Percentiles rank a stretch among this genome's conserved stretches.
Evolutionary conservation across 2,797 vertebrate species (phyloP).

Genomic region (Corythornis leucogaster): DNA sequence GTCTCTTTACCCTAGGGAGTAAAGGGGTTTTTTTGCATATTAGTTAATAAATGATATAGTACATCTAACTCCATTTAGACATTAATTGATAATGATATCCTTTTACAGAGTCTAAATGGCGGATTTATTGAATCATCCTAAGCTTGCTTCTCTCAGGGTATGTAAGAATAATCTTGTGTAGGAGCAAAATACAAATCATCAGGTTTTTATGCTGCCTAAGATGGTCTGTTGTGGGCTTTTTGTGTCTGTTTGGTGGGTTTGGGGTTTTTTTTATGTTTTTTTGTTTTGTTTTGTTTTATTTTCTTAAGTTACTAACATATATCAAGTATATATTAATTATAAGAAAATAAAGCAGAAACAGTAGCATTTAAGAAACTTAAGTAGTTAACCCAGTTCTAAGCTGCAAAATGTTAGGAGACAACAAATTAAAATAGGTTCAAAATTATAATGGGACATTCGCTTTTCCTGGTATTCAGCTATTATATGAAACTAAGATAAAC

Average conservation of each 20-base stretch:
- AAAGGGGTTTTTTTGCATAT: constrained; percentile 19
- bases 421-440: constrained; percentile 60
- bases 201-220: constrained; percentile 71
- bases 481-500: neutral
- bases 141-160: constrained; percentile 28
- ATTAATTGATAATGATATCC: constrained; percentile 65
- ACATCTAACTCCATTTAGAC: constrained; percentile 44
- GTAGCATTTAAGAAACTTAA: constrained; percentile 74
- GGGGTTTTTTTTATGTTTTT: neutral
- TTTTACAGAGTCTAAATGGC: constrained; percentile 60
- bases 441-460: constrained; percentile 29
- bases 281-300: neutral
- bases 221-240: constrained; percentile 18
- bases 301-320: constrained; percentile 69
- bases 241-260: neutral
- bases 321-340: constrained; percentile 78
- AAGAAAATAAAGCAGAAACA: constrained; percentile 71
- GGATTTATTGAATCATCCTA: constrained; percentile 68
- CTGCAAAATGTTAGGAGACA: constrained; percentile 64
- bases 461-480: constrained; percentile 42
- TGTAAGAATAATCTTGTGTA: constrained; percentile 40
- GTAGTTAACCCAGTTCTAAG: constrained; percentile 72
- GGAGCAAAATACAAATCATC: constrained; percentile 69
- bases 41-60: constrained; percentile 23
- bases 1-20: neutral